Percentiles rank a stretch among this genome's conserved stretches.
Evolutionary conservation across 2,113 vertebrate species (phyloP).

Genomic region (Channa argus): DNA sequence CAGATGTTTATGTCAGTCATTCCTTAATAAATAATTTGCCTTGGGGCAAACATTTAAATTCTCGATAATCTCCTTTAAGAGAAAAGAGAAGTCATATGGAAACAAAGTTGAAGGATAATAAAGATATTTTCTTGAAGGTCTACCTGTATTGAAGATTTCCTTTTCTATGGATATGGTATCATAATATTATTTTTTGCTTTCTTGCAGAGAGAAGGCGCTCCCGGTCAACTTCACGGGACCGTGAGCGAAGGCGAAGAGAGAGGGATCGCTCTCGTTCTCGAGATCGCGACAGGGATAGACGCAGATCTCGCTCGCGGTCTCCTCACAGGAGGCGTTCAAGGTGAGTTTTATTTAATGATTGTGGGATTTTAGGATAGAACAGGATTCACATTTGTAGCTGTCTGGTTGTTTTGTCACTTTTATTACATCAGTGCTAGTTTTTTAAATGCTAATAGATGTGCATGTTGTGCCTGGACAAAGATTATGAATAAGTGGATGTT

Average conservation of each 20-base stretch:
- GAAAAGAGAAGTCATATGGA: too few species aligned
- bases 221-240: slow-evolving; percentile 90
- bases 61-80: too few species aligned
- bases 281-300: slow-evolving; percentile 91
- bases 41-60: too few species aligned
- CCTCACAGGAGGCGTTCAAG: slow-evolving; percentile 93
- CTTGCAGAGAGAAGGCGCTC: slow-evolving; percentile 91
- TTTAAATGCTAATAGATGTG: neutral
- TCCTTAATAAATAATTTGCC: too few species aligned
- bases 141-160: too few species aligned
- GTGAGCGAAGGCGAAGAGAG: slow-evolving; percentile 89
- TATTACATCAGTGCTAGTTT: neutral
- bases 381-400: too few species aligned
- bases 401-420: neutral
- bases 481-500: neutral
- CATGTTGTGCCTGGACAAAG: neutral
- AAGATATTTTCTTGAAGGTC: too few species aligned
- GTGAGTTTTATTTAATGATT: slow-evolving; percentile 67
- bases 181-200: neutral
- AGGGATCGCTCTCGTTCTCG: slow-evolving; percentile 90
- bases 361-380: too few species aligned
- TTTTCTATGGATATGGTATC: too few species aligned
- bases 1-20: too few species aligned
- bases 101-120: too few species aligned
- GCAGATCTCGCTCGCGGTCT: slow-evolving; percentile 91